These are phyloP conservation scores for Pogona vitticeps DNA, from an alignment of 2,113 vertebrate genomes.

Conservation along the genomic window DNA sequence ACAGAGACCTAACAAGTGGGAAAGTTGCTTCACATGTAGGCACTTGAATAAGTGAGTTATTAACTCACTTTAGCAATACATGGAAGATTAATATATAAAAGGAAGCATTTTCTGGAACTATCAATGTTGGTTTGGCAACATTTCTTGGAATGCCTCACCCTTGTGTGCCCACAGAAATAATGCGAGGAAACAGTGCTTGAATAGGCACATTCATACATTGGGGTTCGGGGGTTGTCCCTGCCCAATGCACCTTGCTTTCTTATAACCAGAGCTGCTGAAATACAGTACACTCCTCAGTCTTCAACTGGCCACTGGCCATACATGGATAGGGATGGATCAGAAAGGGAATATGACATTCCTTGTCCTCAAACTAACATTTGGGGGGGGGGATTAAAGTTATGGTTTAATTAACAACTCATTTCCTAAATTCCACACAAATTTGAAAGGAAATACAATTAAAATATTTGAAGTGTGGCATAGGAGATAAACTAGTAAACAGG, in stretches of 20 bases:
- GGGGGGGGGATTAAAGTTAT: background rate
- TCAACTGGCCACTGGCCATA: background rate
- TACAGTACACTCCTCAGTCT: background rate
- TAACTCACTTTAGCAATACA: conserved; percentile 26
- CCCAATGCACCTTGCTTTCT: background rate
- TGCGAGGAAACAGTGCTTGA: background rate
- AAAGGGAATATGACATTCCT: background rate
- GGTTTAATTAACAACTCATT: no score
- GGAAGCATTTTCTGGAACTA: conserved; percentile 1
- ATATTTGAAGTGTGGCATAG: background rate
- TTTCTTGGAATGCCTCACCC: conserved; percentile 2
- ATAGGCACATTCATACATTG: background rate
- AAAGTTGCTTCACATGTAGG: conserved; percentile 6
- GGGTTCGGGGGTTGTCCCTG: no score
- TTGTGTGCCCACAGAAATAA: background rate
- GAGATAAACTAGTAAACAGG: background rate
- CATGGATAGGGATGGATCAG: no score
- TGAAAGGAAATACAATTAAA: background rate
- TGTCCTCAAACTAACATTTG: background rate
- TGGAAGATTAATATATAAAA: conserved; percentile 25
- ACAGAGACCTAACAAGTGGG: background rate
- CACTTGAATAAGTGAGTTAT: conserved; percentile 36
- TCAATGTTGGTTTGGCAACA: background rate
- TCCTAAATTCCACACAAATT: background rate
- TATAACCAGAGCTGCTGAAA: background rate